phyloP scores from a whole-genome alignment of 2,113 vertebrate genomes.

The Heptranchias perlo region DNA sequence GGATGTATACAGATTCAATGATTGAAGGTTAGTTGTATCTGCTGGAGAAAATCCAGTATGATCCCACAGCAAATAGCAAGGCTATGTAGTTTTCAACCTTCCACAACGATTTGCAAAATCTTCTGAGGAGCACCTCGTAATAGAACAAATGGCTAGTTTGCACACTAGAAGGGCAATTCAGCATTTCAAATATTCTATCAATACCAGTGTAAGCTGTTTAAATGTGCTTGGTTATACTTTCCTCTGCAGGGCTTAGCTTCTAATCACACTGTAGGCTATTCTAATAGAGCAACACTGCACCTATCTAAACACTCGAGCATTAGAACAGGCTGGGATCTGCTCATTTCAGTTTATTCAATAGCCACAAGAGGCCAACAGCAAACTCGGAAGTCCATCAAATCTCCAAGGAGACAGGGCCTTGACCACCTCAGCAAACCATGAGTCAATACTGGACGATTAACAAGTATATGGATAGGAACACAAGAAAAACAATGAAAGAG shows the following conservation, averaged over 20 bases:
- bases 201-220: neutral
- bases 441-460: neutral
- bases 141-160: neutral
- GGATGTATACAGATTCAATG: neutral
- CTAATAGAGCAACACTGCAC: neutral
- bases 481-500: neutral
- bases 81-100: neutral
- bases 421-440: neutral
- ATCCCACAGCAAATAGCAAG: slow-evolving; percentile 8
- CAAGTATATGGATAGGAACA: no score
- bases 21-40: neutral
- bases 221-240: neutral
- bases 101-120: neutral
- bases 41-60: neutral
- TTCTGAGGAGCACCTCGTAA: no score
- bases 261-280: neutral
- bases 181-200: neutral
- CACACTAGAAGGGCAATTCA: neutral
- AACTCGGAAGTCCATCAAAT: neutral
- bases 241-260: neutral
- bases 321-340: no score
- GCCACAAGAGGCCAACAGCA: no score
- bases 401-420: no score
- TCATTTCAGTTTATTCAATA: neutral
- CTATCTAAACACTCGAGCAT: neutral